Base-by-base conservation (phyloP, 2,888 invertebrate species). In the Sthenelais limicola region DNA sequence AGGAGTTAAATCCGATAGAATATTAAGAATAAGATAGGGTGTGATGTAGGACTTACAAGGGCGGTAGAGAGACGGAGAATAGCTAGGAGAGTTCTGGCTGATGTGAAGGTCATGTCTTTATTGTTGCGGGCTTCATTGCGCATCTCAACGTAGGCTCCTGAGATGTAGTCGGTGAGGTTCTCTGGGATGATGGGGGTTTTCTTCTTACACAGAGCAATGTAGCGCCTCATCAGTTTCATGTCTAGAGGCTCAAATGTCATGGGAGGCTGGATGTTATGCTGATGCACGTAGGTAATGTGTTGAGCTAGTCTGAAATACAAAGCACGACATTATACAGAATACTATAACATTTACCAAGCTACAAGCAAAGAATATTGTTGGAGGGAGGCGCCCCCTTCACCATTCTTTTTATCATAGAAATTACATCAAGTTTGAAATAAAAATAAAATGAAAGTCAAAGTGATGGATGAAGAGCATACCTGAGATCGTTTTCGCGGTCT, bases 271-370 rank as follows among this genome's bases (percentile, higher is more conserved):
- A 91, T 91, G 79, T 92, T 92, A 89, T 97, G 93, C 84, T 94
- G 94, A 89, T 99, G 99, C 47, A 99, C 98, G 87, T 96, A 97
- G 0, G 98, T 95, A 74, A 99, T 98, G 89, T 99, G 99, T 87
- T 97, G 93, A 15, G 99, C 99, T 73, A 99, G 90, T 82, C 95
- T 84, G 80, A 2, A 77, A 76, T 24, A n/a, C 24, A 73, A 71
- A 68, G 73, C 18, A 5, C 12, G 32, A 21, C 52, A 18, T 43
- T 18, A 43, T 43, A 18, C 18, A 43, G 43, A 9, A 9, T 43
- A 9, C 9, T 18, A 43, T 43, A 43, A n/a, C n/a, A n/a, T n/a
- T n/a, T n/a, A n/a, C n/a, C n/a, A n/a, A n/a, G n/a, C n/a, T n/a
- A n/a, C n/a, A n/a, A n/a, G n/a, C n/a, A n/a, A n/a, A n/a, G n/a